Evolutionary conservation across 2,797 vertebrate genomes (phyloP), one percentile per base, ranked within the genome.

Genomic region (Cetoscarus ocellatus): DNA sequence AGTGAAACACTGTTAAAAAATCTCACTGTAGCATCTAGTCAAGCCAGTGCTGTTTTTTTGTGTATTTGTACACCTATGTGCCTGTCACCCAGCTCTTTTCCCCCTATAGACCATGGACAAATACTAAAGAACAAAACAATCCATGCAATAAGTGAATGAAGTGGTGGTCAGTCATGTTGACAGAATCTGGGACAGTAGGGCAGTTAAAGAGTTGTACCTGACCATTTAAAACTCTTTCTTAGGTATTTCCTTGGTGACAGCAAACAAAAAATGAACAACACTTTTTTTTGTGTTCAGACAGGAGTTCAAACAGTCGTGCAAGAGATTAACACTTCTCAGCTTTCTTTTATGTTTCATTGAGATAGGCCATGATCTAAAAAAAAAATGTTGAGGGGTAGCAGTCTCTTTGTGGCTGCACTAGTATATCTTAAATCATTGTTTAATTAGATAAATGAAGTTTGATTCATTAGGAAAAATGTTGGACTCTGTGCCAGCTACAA

Each of bases 231-330:
- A 65, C 79, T 62, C 63, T 55, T 40, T 69, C 70, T 74, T 39
- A 74, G 45, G 14, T 79, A 65, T 88, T 86, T 83, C 71, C 83
- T 76, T 75, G 63, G 57, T 19, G 54, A 74, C 77, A 74, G 82
- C 82, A 82, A 81, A 76, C 75, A 73, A 47, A 56, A 70, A 27
- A 58, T 35, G 56, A 39, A 79, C 70, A 72, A 40, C 50, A 47
- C 53, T 6, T 19, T 48, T 39, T 49, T 67, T 65, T 82, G 69
- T 70, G 55, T 73, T 39, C 47, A 19, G 56, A 15, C 68, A 61
- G 55, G 15, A 63, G 73, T 72, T 73, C 3, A 71, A 36, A 64
- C 13, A 11, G 17, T 19, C n/a, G n/a, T 17, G 35, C 18, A 18
- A 34, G 11, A 43, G 2, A 27, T 27, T 2, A 40, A 65, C 62